A percentile compares a stretch with the other conserved stretches of the same genome.
Conservation (phyloP, 2,888 invertebrate genomes). For the Phyllotreta cruciferae region DNA sequence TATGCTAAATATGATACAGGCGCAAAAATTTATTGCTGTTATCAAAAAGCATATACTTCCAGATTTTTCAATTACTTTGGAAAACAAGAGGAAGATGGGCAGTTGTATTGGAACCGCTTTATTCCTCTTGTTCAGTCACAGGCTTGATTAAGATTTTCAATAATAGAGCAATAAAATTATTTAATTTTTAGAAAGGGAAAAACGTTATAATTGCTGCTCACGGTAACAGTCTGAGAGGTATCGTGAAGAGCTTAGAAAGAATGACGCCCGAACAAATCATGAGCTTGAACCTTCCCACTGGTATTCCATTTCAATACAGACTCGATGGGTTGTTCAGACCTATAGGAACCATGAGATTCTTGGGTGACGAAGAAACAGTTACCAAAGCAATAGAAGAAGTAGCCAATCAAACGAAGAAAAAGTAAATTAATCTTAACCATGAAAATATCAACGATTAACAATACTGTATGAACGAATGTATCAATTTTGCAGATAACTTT, state of each 20-base stretch:
- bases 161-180: neutral
- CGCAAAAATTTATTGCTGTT: too few species aligned
- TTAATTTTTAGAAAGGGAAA: conserved; percentile 67
- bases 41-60: too few species aligned
- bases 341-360: conserved; percentile 67
- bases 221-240: conserved; percentile 84
- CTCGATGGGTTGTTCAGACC: conserved; percentile 66
- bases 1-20: too few species aligned
- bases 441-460: neutral
- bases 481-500: too few species aligned
- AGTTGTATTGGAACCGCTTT: too few species aligned
- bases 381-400: conserved; percentile 68
- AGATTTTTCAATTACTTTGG: too few species aligned
- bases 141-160: neutral
- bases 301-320: conserved; percentile 70
- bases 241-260: conserved; percentile 83
- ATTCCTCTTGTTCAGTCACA: too few species aligned
- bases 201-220: conserved; percentile 83
- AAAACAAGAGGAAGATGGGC: too few species aligned
- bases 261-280: conserved; percentile 67
- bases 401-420: conserved; percentile 65
- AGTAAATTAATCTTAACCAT: neutral
- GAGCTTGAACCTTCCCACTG: conserved; percentile 69
- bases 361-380: conserved; percentile 69
- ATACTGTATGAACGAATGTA: too few species aligned